A percentile compares a stretch with the other conserved stretches of the same genome.
Evolutionary conservation across 2,113 vertebrate species (phyloP).

Genomic region (Sturnira hondurensis): DNA sequence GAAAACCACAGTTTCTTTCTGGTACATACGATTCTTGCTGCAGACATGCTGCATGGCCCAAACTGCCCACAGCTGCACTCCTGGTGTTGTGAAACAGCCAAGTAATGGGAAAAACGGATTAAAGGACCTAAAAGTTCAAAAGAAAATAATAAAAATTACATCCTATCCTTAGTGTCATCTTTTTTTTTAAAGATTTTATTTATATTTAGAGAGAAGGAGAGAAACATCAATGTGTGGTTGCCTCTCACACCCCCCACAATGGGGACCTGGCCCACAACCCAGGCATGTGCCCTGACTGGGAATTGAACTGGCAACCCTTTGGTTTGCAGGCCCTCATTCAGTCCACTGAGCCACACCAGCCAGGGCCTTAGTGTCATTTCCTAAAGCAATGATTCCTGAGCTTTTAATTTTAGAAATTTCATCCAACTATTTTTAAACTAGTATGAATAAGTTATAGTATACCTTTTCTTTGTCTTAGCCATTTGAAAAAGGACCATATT

Average conservation of each 20-base stretch:
- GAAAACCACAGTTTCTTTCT: slow-evolving; percentile 1
- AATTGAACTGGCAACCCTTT: too few relatives aligned
- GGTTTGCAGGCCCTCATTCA: too few relatives aligned
- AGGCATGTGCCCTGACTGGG: too few relatives aligned
- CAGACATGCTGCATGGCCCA: slow-evolving; percentile 99
- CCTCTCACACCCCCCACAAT: too few relatives aligned
- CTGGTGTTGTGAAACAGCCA: slow-evolving; percentile 95
- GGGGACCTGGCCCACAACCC: too few relatives aligned
- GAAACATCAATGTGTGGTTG: too few relatives aligned
- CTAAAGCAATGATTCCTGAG: not conserved
- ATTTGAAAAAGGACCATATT: not conserved
- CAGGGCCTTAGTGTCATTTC: not conserved
- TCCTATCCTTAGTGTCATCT: not conserved
- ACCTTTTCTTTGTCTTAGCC: not conserved
- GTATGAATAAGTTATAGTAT: not conserved
- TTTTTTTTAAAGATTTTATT: not conserved
- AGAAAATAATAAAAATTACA: slow-evolving; percentile 36
- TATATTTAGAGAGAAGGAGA: not conserved
- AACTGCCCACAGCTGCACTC: slow-evolving; percentile 98
- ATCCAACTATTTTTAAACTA: slow-evolving; percentile 1
- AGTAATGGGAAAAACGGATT: slow-evolving; percentile 97
- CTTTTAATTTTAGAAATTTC: slow-evolving; percentile 15
- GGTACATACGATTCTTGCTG: slow-evolving; percentile 96
- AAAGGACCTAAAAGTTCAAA: slow-evolving; percentile 88
- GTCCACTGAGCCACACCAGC: too few relatives aligned